Evolutionary conservation across 2,113 vertebrate species (phyloP).

Genomic region (Sylvia atricapilla): DNA sequence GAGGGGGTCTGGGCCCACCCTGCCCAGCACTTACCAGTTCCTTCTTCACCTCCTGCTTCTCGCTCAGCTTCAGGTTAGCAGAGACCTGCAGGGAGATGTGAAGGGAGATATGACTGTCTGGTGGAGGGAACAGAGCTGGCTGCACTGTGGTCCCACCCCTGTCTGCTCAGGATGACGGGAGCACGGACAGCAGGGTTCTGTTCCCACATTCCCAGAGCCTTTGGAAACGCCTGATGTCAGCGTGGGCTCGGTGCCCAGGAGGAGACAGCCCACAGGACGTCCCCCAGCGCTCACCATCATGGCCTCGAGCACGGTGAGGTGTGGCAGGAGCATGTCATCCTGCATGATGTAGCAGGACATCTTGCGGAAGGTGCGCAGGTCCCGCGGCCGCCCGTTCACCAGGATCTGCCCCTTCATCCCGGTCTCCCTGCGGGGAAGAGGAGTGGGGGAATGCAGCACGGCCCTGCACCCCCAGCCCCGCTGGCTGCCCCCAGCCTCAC

Average conservation of each 20-base stretch:
- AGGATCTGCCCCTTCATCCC: conserved; percentile 97
- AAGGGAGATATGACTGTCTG: not conserved
- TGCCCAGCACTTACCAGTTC: conserved; percentile 83
- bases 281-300: conserved; percentile 88
- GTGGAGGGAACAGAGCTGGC: no score
- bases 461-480: not conserved
- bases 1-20: not conserved
- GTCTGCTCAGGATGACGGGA: not conserved
- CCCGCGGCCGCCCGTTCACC: conserved; percentile 87
- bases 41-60: conserved; percentile 94
- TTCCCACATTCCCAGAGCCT: not conserved
- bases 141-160: not conserved
- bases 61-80: conserved; percentile 93
- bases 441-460: accelerated
- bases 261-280: not conserved
- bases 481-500: conserved; percentile 62
- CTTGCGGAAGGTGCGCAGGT: conserved; percentile 95
- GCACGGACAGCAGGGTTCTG: not conserved
- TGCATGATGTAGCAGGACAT: conserved; percentile 99
- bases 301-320: conserved; percentile 90
- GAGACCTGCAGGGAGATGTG: conserved; percentile 78
- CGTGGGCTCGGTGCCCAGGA: not conserved
- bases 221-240: not conserved
- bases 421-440: conserved; percentile 77
- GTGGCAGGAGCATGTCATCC: conserved; percentile 94